Conservation (phyloP, 2,888 invertebrate species). For the Lordiphosa andalusiaca region DNA sequence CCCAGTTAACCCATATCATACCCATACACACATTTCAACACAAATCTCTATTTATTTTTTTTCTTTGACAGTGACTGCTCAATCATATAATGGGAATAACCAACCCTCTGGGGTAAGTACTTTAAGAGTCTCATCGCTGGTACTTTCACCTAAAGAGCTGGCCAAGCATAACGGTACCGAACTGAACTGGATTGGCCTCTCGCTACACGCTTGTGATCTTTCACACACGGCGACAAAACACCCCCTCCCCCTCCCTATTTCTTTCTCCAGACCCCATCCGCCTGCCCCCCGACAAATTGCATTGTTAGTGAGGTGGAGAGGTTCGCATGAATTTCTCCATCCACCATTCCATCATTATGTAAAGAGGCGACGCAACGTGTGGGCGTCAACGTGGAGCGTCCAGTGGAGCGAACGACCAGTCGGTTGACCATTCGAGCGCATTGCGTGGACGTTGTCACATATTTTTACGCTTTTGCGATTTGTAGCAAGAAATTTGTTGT, state of each 20-base stretch:
- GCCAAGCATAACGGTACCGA: conserved; percentile 48
- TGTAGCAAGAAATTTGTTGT: conserved; percentile 20
- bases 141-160: conserved; percentile 57
- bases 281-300: conserved; percentile 48
- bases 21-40: no score
- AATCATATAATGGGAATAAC: no score
- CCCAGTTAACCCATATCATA: no score
- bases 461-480: conserved; percentile 67
- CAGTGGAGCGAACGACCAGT: conserved; percentile 52
- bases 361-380: conserved; percentile 68
- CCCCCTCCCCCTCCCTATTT: background rate
- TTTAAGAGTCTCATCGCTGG: no score
- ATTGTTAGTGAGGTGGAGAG: conserved; percentile 37
- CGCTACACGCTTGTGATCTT: conserved; percentile 47
- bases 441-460: conserved; percentile 61
- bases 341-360: conserved; percentile 47
- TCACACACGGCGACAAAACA: conserved; percentile 48
- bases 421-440: conserved; percentile 43
- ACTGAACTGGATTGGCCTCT: no score
- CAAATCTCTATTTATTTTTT: no score
- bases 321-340: conserved; percentile 46
- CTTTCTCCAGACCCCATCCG: background rate
- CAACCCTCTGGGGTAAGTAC: no score
- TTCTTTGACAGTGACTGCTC: no score
- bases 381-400: conserved; percentile 62